Conservation (phyloP, 2,113 vertebrate genomes). For the Sylvilagus bachmani region DNA sequence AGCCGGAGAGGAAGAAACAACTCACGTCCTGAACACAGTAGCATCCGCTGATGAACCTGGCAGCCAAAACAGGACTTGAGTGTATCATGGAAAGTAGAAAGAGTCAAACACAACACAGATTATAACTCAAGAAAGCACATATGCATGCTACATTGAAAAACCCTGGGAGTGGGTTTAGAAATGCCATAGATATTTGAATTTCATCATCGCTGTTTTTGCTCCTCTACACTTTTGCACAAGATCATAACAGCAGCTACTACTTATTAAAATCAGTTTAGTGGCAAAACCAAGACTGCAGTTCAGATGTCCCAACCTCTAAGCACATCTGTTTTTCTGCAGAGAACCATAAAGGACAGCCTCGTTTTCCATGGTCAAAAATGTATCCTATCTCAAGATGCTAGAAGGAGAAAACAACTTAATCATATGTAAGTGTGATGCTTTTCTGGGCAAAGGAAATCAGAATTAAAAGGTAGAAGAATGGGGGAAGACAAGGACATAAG, state of each 20-base stretch:
- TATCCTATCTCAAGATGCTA: slow-evolving; percentile 12
- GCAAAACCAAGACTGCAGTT: not conserved
- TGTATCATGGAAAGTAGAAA: accelerated
- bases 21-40: not conserved
- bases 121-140: not conserved
- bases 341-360: slow-evolving; percentile 6
- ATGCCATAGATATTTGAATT: not conserved
- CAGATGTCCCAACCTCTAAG: not conserved
- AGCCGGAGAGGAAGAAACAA: not conserved
- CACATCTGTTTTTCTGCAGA: not conserved
- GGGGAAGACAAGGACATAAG: not conserved
- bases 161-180: not conserved
- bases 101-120: not conserved
- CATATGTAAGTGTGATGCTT: not conserved
- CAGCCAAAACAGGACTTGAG: no score
- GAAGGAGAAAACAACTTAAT: not conserved
- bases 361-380: slow-evolving; percentile 1
- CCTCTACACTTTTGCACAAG: not conserved
- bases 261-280: slow-evolving; percentile 10
- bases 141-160: not conserved
- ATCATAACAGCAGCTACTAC: not conserved
- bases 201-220: not conserved
- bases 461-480: not conserved
- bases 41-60: not conserved
- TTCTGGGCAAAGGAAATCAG: not conserved